Conservation (phyloP, 2,888 invertebrate species). For the Polia nebulosa region DNA sequence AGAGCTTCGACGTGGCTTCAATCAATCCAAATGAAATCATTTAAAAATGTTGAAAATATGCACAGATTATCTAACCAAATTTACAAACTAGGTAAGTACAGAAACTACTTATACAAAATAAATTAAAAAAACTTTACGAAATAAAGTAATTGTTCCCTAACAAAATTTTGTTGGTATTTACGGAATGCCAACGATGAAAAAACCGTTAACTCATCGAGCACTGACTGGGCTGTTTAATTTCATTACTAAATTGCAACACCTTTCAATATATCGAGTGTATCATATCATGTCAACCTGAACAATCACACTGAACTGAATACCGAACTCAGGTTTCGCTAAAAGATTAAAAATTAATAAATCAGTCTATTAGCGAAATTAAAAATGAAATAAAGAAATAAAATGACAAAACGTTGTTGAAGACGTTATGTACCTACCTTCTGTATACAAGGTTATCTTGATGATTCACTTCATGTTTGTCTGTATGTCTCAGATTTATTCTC, state of each 20-base stretch:
- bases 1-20: background rate
- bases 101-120: background rate
- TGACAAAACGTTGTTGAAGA: conserved; percentile 7
- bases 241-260: conserved; percentile 66
- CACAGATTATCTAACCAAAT: background rate
- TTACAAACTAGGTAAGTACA: too few species aligned
- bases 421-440: background rate
- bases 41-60: background rate
- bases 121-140: background rate
- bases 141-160: conserved; percentile 3
- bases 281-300: conserved; percentile 54
- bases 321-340: conserved; percentile 48
- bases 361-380: conserved; percentile 61
- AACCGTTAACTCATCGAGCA: conserved; percentile 57
- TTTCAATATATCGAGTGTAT: conserved; percentile 41
- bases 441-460: background rate
- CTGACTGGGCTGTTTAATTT: conserved; percentile 62
- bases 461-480: background rate
- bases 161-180: conserved; percentile 8
- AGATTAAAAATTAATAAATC: conserved; percentile 54
- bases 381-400: conserved; percentile 1
- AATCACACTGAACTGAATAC: conserved; percentile 36
- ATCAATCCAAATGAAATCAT: conserved; percentile 16
- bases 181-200: conserved; percentile 34
- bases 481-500: conserved; percentile 1